A percentile compares a stretch with the other conserved stretches of the same genome.
Conservation (phyloP, 2,113 vertebrate species). For the Psettodes erumei region DNA sequence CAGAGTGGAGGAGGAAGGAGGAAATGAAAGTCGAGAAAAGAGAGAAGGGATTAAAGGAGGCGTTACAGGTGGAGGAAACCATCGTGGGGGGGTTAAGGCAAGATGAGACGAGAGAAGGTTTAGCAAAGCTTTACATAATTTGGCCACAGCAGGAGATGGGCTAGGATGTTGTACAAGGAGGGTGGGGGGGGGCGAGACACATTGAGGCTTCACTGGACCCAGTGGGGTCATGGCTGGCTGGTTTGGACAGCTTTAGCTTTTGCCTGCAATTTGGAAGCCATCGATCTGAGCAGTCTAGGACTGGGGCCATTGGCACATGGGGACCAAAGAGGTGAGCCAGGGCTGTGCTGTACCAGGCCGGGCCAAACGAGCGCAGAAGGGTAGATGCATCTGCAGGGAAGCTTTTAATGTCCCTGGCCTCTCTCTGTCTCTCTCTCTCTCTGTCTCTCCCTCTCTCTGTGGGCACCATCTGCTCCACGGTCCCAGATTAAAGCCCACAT, state of each 20-base stretch:
- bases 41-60: neutral
- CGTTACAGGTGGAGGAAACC: neutral
- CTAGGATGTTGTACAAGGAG: slow-evolving; percentile 21
- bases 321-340: slow-evolving; percentile 51
- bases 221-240: slow-evolving; percentile 58
- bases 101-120: slow-evolving; percentile 45
- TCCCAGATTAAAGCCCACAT: slow-evolving; percentile 73
- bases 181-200: slow-evolving; percentile 20
- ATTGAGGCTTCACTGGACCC: slow-evolving; percentile 28
- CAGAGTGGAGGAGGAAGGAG: neutral
- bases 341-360: slow-evolving; percentile 32
- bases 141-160: slow-evolving; percentile 30
- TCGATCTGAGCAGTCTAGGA: slow-evolving; percentile 60
- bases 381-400: slow-evolving; percentile 70
- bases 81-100: slow-evolving; percentile 10
- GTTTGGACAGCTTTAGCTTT: slow-evolving; percentile 45
- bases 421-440: slow-evolving; percentile 59
- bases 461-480: slow-evolving; percentile 79
- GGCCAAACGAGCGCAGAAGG: slow-evolving; percentile 67
- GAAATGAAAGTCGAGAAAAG: neutral
- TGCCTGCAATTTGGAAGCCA: slow-evolving; percentile 43
- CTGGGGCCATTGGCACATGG: slow-evolving; percentile 40
- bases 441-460: slow-evolving; percentile 65
- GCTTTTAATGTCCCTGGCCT: slow-evolving; percentile 79
- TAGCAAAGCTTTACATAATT: slow-evolving; percentile 26